A percentile compares a stretch with the other conserved stretches of the same genome.
phyloP scores from a whole-genome alignment of 2,888 invertebrate species.

The Stenodera caucasica region DNA sequence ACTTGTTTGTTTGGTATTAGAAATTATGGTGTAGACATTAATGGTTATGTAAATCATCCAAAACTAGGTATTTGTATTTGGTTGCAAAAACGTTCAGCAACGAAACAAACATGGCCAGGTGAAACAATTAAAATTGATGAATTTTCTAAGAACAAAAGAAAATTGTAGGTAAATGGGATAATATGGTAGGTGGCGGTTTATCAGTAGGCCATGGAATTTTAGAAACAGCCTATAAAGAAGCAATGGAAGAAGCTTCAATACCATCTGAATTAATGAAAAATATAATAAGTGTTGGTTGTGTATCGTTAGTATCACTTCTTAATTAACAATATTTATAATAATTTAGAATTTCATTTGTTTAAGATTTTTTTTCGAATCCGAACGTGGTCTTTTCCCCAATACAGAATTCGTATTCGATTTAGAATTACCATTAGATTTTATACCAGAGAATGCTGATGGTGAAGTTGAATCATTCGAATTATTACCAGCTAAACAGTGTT shows the following conservation, averaged over 20 bases:
- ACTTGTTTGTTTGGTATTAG: constrained; percentile 92
- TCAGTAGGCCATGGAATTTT: constrained; percentile 85
- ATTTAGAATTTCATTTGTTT: constrained; percentile 40
- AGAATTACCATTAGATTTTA: constrained; percentile 86
- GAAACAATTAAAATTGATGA: not conserved
- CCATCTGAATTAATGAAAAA: constrained; percentile 76
- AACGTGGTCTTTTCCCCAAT: constrained; percentile 90
- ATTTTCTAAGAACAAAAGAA: no score
- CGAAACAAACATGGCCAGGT: constrained; percentile 95
- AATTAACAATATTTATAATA: constrained; percentile 5
- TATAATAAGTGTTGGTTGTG: constrained; percentile 76
- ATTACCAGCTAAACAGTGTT: constrained; percentile 78
- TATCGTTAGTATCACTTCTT: constrained; percentile 66
- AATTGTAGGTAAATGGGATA: constrained; percentile 79
- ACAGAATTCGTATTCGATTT: constrained; percentile 93
- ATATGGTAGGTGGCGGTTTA: constrained; percentile 92
- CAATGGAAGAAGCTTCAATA: constrained; percentile 92
- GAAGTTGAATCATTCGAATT: constrained; percentile 92
- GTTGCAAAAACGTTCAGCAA: constrained; percentile 88
- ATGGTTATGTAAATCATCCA: constrained; percentile 86
- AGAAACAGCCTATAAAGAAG: constrained; percentile 91
- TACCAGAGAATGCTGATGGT: constrained; percentile 91
- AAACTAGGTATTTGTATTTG: constrained; percentile 85
- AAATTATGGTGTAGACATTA: constrained; percentile 93
- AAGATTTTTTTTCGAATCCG: constrained; percentile 89